A percentile compares a stretch with the other conserved stretches of the same genome.
Evolutionary conservation across 2,888 invertebrate genomes (phyloP).

Genomic region (Temnothorax rugatulus): DNA sequence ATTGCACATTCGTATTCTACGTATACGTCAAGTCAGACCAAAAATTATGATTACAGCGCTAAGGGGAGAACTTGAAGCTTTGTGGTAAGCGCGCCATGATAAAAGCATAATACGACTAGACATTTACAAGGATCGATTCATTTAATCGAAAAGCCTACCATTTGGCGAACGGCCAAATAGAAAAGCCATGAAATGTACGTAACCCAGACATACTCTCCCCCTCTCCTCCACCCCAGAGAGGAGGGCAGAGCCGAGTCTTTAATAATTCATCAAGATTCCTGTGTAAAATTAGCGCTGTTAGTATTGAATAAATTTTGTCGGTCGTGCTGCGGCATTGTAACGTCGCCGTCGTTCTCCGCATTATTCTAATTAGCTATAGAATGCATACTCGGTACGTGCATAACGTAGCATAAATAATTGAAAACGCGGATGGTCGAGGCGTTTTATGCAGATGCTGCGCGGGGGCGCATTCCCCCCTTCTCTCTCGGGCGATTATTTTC

Average conservation of each 20-base stretch:
- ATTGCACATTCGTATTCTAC: background rate
- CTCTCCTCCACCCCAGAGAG: background rate
- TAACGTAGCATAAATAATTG: conserved; percentile 57
- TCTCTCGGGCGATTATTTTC: conserved; percentile 28
- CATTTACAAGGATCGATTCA: conserved; percentile 37
- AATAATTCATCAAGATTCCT: conserved; percentile 56
- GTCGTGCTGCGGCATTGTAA: conserved; percentile 39
- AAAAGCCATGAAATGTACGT: conserved; percentile 51
- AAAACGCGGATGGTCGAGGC: conserved; percentile 19
- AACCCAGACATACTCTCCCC: conserved; percentile 1
- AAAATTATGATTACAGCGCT: conserved; percentile 22
- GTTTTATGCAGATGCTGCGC: conserved; percentile 41
- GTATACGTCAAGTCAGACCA: background rate
- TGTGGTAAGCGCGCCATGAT: background rate
- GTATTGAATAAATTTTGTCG: conserved; percentile 55
- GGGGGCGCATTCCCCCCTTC: background rate
- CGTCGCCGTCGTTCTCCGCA: conserved; percentile 48
- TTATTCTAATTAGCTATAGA: conserved; percentile 57
- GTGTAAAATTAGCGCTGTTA: conserved; percentile 56
- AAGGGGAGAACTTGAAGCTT: too few relatives aligned
- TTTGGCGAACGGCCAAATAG: conserved; percentile 49
- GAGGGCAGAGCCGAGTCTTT: conserved; percentile 16
- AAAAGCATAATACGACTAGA: conserved; percentile 22
- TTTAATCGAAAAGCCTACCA: conserved; percentile 40
- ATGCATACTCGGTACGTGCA: conserved; percentile 41